These are phyloP conservation scores for Campylomormyrus numenius DNA, from an alignment of 2,113 vertebrate genomes.

Conservation along the genomic window DNA sequence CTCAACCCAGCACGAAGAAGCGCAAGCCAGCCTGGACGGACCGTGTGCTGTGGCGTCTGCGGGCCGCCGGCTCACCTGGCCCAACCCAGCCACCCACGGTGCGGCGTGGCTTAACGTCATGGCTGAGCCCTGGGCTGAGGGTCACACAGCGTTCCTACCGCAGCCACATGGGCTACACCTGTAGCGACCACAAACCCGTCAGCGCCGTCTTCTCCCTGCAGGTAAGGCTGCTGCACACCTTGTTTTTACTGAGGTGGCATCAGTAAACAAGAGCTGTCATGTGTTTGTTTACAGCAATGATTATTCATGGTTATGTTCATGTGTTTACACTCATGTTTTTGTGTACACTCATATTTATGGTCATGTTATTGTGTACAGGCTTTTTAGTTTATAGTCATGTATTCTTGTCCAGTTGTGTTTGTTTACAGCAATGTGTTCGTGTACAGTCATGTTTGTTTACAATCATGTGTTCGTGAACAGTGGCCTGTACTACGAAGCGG, in stretches of 20 bases:
- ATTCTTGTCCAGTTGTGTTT: neutral
- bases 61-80: constrained; percentile 61
- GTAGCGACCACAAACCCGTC: constrained; percentile 95
- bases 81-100: constrained; percentile 59
- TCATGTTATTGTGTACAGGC: neutral
- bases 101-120: constrained; percentile 59
- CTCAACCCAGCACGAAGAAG: constrained; percentile 75
- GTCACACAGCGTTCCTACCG: constrained; percentile 81
- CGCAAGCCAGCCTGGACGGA: constrained; percentile 97
- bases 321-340: neutral
- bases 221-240: constrained; percentile 54
- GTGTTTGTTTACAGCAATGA: neutral
- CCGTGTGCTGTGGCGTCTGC: constrained; percentile 91
- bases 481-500: neutral
- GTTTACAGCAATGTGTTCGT: neutral
- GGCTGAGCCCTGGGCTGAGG: constrained; percentile 60
- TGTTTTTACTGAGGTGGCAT: neutral
- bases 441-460: neutral
- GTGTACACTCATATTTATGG: neutral
- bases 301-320: neutral
- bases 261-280: neutral
- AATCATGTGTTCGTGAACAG: neutral
- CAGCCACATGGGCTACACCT: constrained; percentile 88
- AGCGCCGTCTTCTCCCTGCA: constrained; percentile 80
- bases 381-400: neutral